phyloP scores from a whole-genome alignment of 2,888 invertebrate species.

The Cryptocephalus moraei region DNA sequence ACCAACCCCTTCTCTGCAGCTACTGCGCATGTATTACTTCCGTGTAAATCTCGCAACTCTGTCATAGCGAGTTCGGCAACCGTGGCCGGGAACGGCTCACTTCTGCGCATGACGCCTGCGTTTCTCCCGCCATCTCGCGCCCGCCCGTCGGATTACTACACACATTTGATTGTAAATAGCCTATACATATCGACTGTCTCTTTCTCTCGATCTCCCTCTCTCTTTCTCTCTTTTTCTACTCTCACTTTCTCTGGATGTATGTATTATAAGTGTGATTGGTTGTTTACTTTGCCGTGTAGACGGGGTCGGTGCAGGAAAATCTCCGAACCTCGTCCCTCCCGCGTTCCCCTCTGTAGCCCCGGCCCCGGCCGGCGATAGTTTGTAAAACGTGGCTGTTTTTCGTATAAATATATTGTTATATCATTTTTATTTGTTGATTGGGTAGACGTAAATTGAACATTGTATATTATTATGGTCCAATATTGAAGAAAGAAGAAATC shows the following conservation, averaged over 20 bases:
- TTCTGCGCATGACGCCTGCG: too few species aligned
- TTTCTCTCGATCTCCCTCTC: too few species aligned
- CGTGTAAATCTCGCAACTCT: too few species aligned
- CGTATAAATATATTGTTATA: slow-evolving; percentile 28
- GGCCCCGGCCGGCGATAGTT: slow-evolving; percentile 1
- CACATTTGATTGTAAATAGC: slow-evolving; percentile 18
- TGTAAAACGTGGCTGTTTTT: slow-evolving; percentile 28
- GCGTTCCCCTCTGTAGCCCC: too few species aligned
- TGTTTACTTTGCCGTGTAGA: slow-evolving; percentile 17
- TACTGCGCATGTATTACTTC: too few species aligned
- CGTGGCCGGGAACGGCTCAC: too few species aligned
- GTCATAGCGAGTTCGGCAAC: too few species aligned
- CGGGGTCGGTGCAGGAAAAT: background rate
- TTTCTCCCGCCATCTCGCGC: background rate
- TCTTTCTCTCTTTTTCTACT: too few species aligned
- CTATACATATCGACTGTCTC: slow-evolving; percentile 25
- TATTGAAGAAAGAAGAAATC: slow-evolving; percentile 2
- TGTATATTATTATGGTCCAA: slow-evolving; percentile 16
- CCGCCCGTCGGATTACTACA: background rate
- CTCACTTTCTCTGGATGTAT: slow-evolving; percentile 13
- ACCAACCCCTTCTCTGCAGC: too few species aligned
- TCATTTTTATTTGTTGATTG: slow-evolving; percentile 24
- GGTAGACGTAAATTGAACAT: slow-evolving; percentile 9
- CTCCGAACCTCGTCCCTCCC: too few species aligned
- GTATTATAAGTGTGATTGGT: slow-evolving; percentile 26